Evolutionary conservation across 2,888 invertebrate species (phyloP).

Genomic region (Polydrusus tereticollis): DNA sequence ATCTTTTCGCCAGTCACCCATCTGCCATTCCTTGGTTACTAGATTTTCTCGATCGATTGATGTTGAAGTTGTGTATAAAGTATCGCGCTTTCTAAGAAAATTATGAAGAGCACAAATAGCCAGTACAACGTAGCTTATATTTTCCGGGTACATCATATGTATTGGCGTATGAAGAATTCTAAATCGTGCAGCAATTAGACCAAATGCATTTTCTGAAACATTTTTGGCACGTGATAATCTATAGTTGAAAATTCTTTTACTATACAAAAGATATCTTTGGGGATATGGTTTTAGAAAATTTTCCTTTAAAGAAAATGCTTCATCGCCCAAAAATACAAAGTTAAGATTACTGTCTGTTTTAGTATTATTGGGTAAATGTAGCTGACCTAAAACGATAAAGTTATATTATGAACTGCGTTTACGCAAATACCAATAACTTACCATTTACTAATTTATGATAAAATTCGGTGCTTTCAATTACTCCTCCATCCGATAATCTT

Average conservation of each 20-base stretch:
- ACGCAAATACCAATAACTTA: no score
- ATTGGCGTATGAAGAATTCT: background rate
- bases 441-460: background rate
- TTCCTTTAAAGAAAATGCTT: background rate
- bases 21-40: background rate
- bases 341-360: background rate
- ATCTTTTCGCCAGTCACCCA: background rate
- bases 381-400: background rate
- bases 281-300: background rate
- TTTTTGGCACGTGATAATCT: no score
- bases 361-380: background rate
- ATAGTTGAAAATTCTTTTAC: background rate
- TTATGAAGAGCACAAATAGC: background rate
- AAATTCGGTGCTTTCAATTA: slow-evolving; percentile 1
- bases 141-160: background rate
- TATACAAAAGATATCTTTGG: background rate
- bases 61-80: no score
- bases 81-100: background rate
- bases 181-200: background rate
- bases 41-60: no score
- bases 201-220: no score
- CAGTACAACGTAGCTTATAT: background rate
- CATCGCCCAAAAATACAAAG: background rate
- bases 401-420: background rate
- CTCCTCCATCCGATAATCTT: background rate